phyloP scores from a whole-genome alignment of 92 coral and sea anemone species.

The Phenganax marumi region DNA sequence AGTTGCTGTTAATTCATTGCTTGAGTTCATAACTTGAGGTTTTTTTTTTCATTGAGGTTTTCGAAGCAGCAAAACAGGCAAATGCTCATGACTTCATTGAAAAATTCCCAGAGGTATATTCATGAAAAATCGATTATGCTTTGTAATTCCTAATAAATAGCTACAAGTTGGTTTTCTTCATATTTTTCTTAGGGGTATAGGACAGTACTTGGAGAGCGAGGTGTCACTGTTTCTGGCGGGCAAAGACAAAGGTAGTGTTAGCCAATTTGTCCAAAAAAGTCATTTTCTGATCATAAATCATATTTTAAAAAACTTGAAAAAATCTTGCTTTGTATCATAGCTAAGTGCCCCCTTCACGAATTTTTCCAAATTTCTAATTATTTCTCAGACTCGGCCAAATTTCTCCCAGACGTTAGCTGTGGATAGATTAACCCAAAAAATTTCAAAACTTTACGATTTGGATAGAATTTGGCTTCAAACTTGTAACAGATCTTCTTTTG shows the following conservation, averaged over 20 bases:
- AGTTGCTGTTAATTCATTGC: not conserved
- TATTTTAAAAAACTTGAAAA: too few species aligned
- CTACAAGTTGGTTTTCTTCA: not conserved
- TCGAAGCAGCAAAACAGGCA: slow-evolving; percentile 82
- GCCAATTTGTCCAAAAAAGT: too few species aligned
- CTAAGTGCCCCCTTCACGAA: too few species aligned
- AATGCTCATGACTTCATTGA: slow-evolving; percentile 88
- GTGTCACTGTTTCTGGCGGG: slow-evolving; percentile 95
- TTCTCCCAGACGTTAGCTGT: too few species aligned
- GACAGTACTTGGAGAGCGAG: slow-evolving; percentile 94
- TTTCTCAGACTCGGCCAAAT: too few species aligned
- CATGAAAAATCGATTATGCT: not conserved
- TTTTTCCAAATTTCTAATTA: too few species aligned
- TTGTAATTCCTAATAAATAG: not conserved
- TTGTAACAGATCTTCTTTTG: too few species aligned
- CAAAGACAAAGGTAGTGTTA: slow-evolving; percentile 79
- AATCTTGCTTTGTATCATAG: too few species aligned
- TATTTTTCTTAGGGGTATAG: slow-evolving; percentile 64
- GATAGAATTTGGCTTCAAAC: too few species aligned
- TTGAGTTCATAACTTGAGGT: not conserved
- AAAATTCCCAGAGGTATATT: slow-evolving; percentile 78
- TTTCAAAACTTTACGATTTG: too few species aligned
- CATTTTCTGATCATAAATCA: too few species aligned
- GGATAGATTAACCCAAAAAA: too few species aligned
- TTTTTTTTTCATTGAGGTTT: slow-evolving; percentile 48